Evolutionary conservation across 2,888 invertebrate genomes (phyloP), one percentile per base, ranked within the genome.

Genomic region (Hirtodrosophila trivittata): DNA sequence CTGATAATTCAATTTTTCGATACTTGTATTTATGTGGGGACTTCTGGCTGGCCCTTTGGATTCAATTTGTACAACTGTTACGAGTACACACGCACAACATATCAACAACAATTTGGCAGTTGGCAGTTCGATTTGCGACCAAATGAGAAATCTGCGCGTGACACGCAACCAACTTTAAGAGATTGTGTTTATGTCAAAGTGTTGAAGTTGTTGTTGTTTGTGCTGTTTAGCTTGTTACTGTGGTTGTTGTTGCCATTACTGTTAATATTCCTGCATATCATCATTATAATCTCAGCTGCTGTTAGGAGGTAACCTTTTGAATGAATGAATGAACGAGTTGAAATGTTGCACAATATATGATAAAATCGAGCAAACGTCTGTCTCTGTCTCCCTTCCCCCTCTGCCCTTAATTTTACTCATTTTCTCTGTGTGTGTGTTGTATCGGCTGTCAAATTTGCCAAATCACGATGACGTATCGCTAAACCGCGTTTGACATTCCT

Each of bases 1-100:
- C 89, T 89, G 89, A 89, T 88, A 88, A 88, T 89, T 87, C 77
- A 89, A 89, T 88, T 87, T 84, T 80, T 54, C 30, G 58, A 10
- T 12, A 37, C 16, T 38, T 13, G 8, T 9, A 13, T 7, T 16
- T 21, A 26, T 8, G 18, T 33, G 7, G n/a, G 32, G 1, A 30
- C 5, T 1, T 33, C 5, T 32, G 21, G 7, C n/a, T 10, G 21
- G 10, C 39, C 32, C 60, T 62, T 42, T 58, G 63, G 57, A 76
- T 80, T 80, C 75, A 80, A 82, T 80, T 85, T 85, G 83, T 85
- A 69, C 75, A 77, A 77, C 82, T 84, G 82, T 70, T 66, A 5
- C 2, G 18, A 21, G 18, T 21, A 65, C 56, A 59, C 78, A 74
- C 82, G 62, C 66, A 80, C 62, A 73, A 21, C 74, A 65, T 57